Base-by-base conservation (phyloP, 2,797 vertebrate species). In the Arrhamphus sclerolepis region DNA sequence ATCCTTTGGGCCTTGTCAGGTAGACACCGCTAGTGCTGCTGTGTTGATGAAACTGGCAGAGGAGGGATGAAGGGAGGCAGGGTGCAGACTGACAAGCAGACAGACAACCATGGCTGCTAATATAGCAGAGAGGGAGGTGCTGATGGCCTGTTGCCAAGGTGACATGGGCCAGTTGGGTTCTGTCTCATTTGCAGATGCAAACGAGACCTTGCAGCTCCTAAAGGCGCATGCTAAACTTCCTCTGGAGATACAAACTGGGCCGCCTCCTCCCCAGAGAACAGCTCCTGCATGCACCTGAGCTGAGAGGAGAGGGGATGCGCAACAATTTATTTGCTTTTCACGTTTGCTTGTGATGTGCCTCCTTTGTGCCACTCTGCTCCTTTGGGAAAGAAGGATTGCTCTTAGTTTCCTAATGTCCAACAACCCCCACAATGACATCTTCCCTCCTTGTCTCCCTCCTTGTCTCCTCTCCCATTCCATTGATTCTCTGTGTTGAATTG, bases 161-260 rank as follows among this genome's bases (percentile, higher is more conserved):
- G 91, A 92, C 89, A 89, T 65, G 70, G 89, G 87, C 86, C 89
- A 88, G 87, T 71, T 80, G 81, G 86, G 78, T 83, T 89, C 83
- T 83, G 87, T 90, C 89, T 91, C 88, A 92, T 91, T 91, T 91
- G 86, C 86, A 89, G 89, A 92, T 91, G 89, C 89, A 91, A 92
- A 92, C 82, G 87, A 92, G 88, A 87, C 89, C 83, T 89, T 14
- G 67, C 69, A 76, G 85, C 82, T 87, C 83, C 73, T 75, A 63
- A 80, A 62, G 46, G 72, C 57, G 71, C 81, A 73, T 17, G 47
- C 80, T 79, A 72, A 85, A 61, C 66, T 77, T 86, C 62, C 85
- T 85, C 83, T 66, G 74, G 82, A 90, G 81, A 86, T 67, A 56
- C 72, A 84, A 74, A 73, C 72, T 53, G 57, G 78, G 58, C 61